Percentiles rank a stretch among this genome's conserved stretches.
These are phyloP conservation scores for Schizopygopsis pylzovi DNA, from an alignment of 2,797 vertebrate genomes.

Conservation along the genomic window DNA sequence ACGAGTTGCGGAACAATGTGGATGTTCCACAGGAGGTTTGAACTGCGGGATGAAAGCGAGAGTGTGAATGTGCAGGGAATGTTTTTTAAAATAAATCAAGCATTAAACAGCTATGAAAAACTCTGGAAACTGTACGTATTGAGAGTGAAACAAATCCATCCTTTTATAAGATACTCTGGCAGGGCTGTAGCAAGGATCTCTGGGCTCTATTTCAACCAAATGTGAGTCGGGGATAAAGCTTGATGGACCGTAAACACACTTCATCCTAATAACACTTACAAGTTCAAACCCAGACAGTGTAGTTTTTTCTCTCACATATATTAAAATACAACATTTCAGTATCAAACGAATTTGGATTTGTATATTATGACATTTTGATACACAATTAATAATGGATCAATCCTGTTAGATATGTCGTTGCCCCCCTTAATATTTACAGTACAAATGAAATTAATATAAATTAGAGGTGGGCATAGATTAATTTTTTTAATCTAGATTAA, in stretches of 20 bases:
- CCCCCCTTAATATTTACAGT: not conserved
- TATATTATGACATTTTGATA: not conserved
- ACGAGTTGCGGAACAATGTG: constrained; percentile 95
- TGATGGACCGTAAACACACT: not conserved
- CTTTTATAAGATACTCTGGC: not conserved
- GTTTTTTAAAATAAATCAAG: not conserved
- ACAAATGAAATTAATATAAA: not conserved
- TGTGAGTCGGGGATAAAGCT: not conserved
- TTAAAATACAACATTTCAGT: not conserved
- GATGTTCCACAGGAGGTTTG: constrained; percentile 93
- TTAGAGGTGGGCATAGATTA: too few relatives aligned
- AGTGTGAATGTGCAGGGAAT: constrained; percentile 12
- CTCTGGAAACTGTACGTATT: not conserved
- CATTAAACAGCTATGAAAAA: constrained; percentile 22
- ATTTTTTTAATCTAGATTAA: too few relatives aligned
- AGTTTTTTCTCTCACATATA: not conserved
- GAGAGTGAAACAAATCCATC: constrained; percentile 5
- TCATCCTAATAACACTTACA: not conserved
- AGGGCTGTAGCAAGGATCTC: not conserved
- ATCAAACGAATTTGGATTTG: not conserved
- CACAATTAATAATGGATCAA: not conserved
- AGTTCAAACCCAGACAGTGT: not conserved
- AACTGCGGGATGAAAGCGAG: constrained; percentile 70
- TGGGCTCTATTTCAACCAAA: not conserved
- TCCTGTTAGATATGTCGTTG: not conserved